Percentiles rank a stretch among this genome's conserved stretches.
Conservation (phyloP, 2,888 invertebrate species). For the Ashinkailepas kermadecensis region DNA sequence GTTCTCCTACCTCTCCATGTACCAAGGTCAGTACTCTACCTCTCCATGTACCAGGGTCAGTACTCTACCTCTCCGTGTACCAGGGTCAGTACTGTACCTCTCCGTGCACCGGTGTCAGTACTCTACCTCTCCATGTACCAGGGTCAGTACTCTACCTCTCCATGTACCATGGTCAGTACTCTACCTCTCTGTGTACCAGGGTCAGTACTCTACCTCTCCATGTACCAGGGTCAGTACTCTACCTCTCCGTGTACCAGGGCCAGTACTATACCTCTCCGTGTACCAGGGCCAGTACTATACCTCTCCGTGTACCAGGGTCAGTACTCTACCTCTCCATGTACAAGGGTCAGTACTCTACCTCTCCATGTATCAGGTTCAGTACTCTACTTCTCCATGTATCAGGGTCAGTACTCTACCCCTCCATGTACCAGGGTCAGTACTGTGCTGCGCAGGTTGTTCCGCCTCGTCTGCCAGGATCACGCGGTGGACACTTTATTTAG, state of each 20-base stretch:
- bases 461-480: too few relatives aligned
- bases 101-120: not conserved
- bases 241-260: slow-evolving; percentile 78
- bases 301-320: slow-evolving; percentile 74
- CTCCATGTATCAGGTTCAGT: slow-evolving; percentile 72
- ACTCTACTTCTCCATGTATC: slow-evolving; percentile 77
- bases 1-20: slow-evolving; percentile 87
- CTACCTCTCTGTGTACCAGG: slow-evolving; percentile 86
- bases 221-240: slow-evolving; percentile 63
- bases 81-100: not conserved
- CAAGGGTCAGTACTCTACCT: slow-evolving; percentile 60
- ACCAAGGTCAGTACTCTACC: slow-evolving; percentile 63
- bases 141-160: slow-evolving; percentile 57
- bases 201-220: slow-evolving; percentile 61
- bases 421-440: slow-evolving; percentile 63
- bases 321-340: slow-evolving; percentile 71
- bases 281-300: slow-evolving; percentile 65
- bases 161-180: slow-evolving; percentile 60
- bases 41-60: not conserved
- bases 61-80: not conserved
- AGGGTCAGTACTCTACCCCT: slow-evolving; percentile 58
- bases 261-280: slow-evolving; percentile 64
- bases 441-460: too few relatives aligned
- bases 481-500: too few relatives aligned
- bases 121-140: slow-evolving; percentile 83